These are phyloP conservation scores for Drosophila neoperkinsi DNA, from an alignment of 2,888 invertebrate species.

Conservation along the genomic window DNA sequence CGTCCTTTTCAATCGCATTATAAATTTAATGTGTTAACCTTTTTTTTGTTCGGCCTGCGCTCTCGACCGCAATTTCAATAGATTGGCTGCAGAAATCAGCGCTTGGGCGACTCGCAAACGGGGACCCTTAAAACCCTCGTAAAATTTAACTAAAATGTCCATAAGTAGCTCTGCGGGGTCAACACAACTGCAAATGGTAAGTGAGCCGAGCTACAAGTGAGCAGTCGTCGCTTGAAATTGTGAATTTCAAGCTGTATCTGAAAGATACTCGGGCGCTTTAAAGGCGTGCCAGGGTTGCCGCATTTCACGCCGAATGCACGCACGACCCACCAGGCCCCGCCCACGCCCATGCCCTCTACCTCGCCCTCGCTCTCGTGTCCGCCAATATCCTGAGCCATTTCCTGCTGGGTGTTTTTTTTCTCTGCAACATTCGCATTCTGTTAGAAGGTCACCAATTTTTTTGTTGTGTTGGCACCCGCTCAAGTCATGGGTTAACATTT, in stretches of 20 bases:
- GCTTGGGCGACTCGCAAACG: slow-evolving; percentile 35
- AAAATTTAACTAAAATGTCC: slow-evolving; percentile 80
- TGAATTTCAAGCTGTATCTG: slow-evolving; percentile 31
- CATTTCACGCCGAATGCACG: slow-evolving; percentile 68
- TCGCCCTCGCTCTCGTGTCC: slow-evolving; percentile 9
- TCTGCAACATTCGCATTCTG: slow-evolving; percentile 29
- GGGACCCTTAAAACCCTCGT: slow-evolving; percentile 53
- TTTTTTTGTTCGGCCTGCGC: slow-evolving; percentile 55
- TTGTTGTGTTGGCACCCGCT: slow-evolving; percentile 42
- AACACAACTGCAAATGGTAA: slow-evolving; percentile 28
- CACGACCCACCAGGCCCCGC: slow-evolving; percentile 26
- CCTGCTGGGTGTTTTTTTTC: slow-evolving; percentile 46
- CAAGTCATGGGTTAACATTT: slow-evolving; percentile 70
- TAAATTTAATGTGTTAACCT: slow-evolving; percentile 78
- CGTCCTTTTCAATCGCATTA: slow-evolving; percentile 75
- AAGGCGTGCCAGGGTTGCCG: slow-evolving; percentile 48
- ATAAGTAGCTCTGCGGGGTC: slow-evolving; percentile 59
- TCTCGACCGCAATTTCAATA: slow-evolving; percentile 76
- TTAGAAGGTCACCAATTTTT: slow-evolving; percentile 63
- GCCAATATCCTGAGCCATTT: slow-evolving; percentile 74
- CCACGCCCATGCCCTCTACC: slow-evolving; percentile 13
- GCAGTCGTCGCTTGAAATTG: background rate
- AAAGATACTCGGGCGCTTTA: slow-evolving; percentile 49
- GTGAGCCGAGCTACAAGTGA: slow-evolving; percentile 58
- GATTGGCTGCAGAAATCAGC: slow-evolving; percentile 67